Base-by-base conservation (phyloP, 2,888 invertebrate genomes). In the Callimorpha dominula region DNA sequence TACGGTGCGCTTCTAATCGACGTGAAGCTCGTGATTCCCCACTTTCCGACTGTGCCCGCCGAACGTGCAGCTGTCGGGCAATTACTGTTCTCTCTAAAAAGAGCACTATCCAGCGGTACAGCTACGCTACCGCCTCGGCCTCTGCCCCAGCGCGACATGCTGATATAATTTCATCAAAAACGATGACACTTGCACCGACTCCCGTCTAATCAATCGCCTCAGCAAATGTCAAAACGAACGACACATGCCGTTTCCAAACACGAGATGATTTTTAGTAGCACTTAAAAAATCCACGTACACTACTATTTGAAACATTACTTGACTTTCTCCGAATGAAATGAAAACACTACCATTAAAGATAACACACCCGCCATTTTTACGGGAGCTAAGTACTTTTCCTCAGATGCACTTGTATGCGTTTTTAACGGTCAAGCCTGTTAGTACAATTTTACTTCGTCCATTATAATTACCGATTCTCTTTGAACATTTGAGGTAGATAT, bases 1-100 rank as follows among this genome's bases (percentile, higher is more conserved):
- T 97, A 97, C 86, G 97, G 97, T 82, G 97, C 96, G 89, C 97
- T 98, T 87, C 99, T 96, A 78, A 98, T 97, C 6, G 98, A 98
- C 43, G 99, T 99, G 93, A 98, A 99, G 80, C 98, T 98, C 87
- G 98, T 98, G 92, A 98, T 98, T 83, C 99, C 99, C 98, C 99
- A 99, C 96, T 98, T 98, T 84, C 99, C 99, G 82, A 99, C 97
- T 52, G 98, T 98, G 79, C 98, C 99, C 82, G 98, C 98, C 50
- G 98, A 98, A 82, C 98, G 97, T 70, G 98, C 98, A 72, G 98
- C 98, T 70, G 98, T 97, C 12, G 98, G 98, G 86, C 98, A 97
- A 91, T 98, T 98, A 90, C 97, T 98, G 91, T 98, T 98, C 90
- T 98, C 97, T 88, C 96, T 96, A 89, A 96, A 96, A 75, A 97